A percentile compares a stretch with the other conserved stretches of the same genome.
Evolutionary conservation across 1,140 invertebrate species (phyloP).

Genomic region (Drosophila ercepeae): DNA sequence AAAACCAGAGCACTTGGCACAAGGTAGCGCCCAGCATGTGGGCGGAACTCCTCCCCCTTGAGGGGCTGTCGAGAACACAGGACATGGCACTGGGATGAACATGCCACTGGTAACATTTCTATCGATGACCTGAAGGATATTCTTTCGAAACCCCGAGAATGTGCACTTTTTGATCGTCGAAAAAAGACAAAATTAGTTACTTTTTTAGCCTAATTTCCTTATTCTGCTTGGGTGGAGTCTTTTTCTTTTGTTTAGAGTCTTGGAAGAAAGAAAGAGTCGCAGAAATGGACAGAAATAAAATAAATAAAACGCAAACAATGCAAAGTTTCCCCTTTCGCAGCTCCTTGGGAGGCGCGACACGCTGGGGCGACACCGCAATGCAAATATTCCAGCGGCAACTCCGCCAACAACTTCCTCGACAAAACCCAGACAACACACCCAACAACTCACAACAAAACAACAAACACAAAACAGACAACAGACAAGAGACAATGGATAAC

Average conservation of each 20-base stretch:
- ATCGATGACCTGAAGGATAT: slow-evolving; percentile 25
- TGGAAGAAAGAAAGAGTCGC: slow-evolving; percentile 25
- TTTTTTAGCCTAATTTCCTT: background rate
- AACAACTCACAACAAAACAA: slow-evolving; percentile 4
- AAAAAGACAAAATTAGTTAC: background rate
- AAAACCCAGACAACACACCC: slow-evolving; percentile 20
- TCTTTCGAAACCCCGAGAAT: background rate
- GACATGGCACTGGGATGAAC: slow-evolving; percentile 19
- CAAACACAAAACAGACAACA: background rate
- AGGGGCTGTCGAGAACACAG: no score
- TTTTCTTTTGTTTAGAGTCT: no score
- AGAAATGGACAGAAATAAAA: slow-evolving; percentile 14
- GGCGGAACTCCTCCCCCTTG: background rate
- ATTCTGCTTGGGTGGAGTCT: background rate
- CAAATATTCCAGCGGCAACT: slow-evolving; percentile 65
- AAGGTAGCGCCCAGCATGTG: slow-evolving; percentile 26
- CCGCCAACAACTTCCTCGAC: slow-evolving; percentile 40
- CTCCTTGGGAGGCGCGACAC: slow-evolving; percentile 14
- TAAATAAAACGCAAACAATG: slow-evolving; percentile 72
- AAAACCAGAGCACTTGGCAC: slow-evolving; percentile 53
- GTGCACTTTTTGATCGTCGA: background rate
- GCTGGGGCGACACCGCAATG: slow-evolving; percentile 65
- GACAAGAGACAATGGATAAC: background rate
- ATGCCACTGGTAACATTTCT: slow-evolving; percentile 44
- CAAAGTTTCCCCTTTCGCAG: slow-evolving; percentile 48